A percentile compares a stretch with the other conserved stretches of the same genome.
These are phyloP conservation scores for Ammospiza caudacuta DNA, from an alignment of 2,113 vertebrate genomes.

Conservation along the genomic window DNA sequence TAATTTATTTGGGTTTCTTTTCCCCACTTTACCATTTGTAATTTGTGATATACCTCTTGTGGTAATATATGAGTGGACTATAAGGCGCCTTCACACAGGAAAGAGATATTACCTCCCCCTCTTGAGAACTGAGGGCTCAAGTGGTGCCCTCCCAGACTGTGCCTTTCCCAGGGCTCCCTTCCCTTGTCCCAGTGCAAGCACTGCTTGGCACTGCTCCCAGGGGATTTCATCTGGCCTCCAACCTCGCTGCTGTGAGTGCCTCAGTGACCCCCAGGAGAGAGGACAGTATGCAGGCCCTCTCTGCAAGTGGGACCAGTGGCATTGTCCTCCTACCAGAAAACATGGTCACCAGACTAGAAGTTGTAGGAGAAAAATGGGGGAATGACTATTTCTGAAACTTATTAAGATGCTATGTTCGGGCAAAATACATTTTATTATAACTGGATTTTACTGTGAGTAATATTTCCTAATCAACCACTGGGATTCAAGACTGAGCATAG, in stretches of 20 bases:
- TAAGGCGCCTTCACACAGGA: background rate
- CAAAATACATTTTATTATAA: slow-evolving; percentile 21
- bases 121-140: background rate
- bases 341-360: background rate
- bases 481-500: slow-evolving; percentile 2
- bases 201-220: background rate
- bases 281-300: background rate
- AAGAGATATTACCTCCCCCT: background rate
- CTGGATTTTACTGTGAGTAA: slow-evolving; percentile 26
- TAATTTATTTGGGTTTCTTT: background rate
- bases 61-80: background rate
- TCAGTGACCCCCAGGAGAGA: background rate
- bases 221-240: background rate
- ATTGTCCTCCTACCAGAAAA: background rate
- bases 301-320: background rate
- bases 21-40: background rate
- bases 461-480: slow-evolving; percentile 56
- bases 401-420: background rate
- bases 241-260: background rate
- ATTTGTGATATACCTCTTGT: background rate
- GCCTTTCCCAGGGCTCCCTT: background rate
- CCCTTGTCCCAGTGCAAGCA: too few species aligned
- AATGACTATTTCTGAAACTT: slow-evolving; percentile 14
- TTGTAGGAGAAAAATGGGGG: background rate
- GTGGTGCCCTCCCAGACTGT: background rate